These are phyloP conservation scores for Macrosoma leucophasiata DNA, from an alignment of 2,888 invertebrate genomes.

Conservation along the genomic window DNA sequence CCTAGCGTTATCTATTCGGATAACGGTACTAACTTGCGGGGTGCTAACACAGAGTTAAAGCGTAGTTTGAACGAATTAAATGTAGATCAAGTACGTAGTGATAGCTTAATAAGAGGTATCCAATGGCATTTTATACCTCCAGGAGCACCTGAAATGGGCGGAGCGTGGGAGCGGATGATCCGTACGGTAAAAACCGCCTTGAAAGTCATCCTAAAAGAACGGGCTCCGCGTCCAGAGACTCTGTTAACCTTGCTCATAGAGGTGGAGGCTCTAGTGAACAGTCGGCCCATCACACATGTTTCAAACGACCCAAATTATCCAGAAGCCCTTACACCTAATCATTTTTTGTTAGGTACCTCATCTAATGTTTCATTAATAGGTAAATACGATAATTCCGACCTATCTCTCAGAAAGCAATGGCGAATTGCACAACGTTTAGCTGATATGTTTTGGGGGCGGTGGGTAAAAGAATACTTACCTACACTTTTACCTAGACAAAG, in stretches of 20 bases:
- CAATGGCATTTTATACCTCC: conserved; percentile 7
- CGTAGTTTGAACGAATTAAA: conserved; percentile 6
- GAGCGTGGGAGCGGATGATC: conserved; percentile 14
- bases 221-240: conserved; percentile 9
- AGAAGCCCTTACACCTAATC: conserved; percentile 24
- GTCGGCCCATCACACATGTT: conserved; percentile 26
- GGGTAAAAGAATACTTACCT: conserved; percentile 27
- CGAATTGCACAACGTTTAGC: conserved; percentile 12
- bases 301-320: conserved; percentile 19
- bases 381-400: conserved; percentile 3
- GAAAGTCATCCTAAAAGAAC: neutral
- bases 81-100: conserved; percentile 1
- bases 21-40: conserved; percentile 22
- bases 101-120: neutral
- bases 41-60: conserved; percentile 17
- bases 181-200: conserved; percentile 14
- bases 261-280: conserved; percentile 10
- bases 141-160: conserved; percentile 10
- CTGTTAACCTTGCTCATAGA: conserved; percentile 9
- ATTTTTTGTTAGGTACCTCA: conserved; percentile 13
- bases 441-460: conserved; percentile 20
- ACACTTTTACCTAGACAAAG: conserved; percentile 15
- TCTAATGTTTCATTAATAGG: too few relatives aligned
- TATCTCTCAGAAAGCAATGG: conserved; percentile 5
- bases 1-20: conserved; percentile 17